phyloP scores from a whole-genome alignment of 2,888 invertebrate genomes.

The Melolontha melolontha region DNA sequence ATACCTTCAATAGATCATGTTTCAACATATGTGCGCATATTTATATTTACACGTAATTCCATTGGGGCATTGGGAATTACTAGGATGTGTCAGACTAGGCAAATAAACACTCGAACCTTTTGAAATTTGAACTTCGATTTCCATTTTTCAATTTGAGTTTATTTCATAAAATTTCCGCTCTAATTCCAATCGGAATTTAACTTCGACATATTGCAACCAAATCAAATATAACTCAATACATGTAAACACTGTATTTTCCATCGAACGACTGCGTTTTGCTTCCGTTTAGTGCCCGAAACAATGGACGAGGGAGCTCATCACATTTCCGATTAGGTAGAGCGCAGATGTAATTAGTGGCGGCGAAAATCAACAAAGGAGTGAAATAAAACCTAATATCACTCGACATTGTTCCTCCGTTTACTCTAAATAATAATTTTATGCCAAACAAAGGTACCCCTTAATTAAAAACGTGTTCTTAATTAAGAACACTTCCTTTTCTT shows the following conservation, averaged over 20 bases:
- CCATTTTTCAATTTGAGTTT: background rate
- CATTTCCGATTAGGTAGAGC: constrained; percentile 36
- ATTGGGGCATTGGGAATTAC: no score
- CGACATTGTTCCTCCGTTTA: background rate
- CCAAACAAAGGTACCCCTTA: constrained; percentile 12
- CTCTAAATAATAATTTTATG: constrained; percentile 28
- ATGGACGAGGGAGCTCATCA: constrained; percentile 15
- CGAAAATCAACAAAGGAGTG: constrained; percentile 4
- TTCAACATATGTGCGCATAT: no score
- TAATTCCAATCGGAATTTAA: constrained; percentile 9
- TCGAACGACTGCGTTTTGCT: background rate
- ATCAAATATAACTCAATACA: constrained; percentile 11
- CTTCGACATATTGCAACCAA: background rate
- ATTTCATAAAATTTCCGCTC: constrained; percentile 21
- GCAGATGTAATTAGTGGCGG: constrained; percentile 30
- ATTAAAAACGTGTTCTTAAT: constrained; percentile 24
- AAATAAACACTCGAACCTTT: no score
- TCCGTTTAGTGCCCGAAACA: constrained; percentile 1
- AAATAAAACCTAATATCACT: constrained; percentile 16
- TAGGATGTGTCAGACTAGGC: no score
- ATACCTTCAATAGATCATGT: no score
- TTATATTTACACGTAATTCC: no score
- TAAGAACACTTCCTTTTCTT: constrained; percentile 9
- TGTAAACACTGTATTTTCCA: no score
- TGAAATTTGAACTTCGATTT: background rate